Evolutionary conservation across 2,113 vertebrate species (phyloP), one percentile per base, ranked within the genome.

Genomic region (Toxotes jaculatrix): DNA sequence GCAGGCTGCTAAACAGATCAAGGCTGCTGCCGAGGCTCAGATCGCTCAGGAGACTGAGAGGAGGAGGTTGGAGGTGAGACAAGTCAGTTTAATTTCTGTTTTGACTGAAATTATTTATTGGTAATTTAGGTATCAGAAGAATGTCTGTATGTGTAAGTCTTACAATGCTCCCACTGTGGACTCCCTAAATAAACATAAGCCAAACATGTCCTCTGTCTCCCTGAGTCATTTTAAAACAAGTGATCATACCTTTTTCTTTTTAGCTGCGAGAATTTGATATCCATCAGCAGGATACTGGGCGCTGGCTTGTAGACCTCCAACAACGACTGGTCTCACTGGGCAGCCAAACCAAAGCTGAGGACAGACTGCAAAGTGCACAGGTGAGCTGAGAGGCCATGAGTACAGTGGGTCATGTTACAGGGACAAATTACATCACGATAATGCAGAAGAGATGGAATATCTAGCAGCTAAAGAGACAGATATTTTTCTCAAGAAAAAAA

Each of bases 311-410:
- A 43, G 70, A 87, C 32, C 59, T 94, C 7, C 88, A 88, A 19
- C 68, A 89, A 0, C 79, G 13, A 6, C 66, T 94, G 80, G 53
- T 68, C 4, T 77, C 72, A 5, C 55, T 94, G 57, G 21, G 14
- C 4, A 69, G 23, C 42, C 61, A 72, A 19, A 79, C 49, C 21
- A 43, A 57, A 12, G 49, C 89, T 19, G 61, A 93, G 51, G 93
- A 93, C 68, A 81, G 72, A 62, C 82, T 93, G 38, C 75, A 8
- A 23, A 31, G 70, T 21, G 90, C 91, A 43, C 88, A 95, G 94
- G 95, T 95, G n/a, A 81, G 72, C 9, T 31, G 7, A 43, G 45
- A 56, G 12, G 19, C 12, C 31, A 5, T 23, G 23, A 36, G 9
- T 6, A 53, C 9, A 21, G 32, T 4, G 32, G 17, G 5, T 51